Percentiles rank a stretch among this genome's conserved stretches.
Conservation (phyloP, 2,888 invertebrate species). For the Watsonalla binaria region DNA sequence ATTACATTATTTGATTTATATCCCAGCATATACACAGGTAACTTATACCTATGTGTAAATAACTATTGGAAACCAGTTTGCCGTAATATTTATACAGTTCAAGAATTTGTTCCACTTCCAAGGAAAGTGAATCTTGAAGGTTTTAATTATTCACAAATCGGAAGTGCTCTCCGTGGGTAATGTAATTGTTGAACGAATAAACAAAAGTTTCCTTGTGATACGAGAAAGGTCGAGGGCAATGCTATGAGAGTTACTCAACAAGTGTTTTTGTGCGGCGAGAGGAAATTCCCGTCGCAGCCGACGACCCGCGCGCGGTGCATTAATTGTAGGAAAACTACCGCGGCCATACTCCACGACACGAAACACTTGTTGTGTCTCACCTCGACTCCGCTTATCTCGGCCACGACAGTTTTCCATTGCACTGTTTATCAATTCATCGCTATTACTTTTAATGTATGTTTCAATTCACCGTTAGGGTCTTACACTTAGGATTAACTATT, state of each 20-base stretch:
- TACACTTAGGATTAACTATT: no score
- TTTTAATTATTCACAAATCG: neutral
- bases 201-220: conserved; percentile 12
- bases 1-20: no score
- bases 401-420: conserved; percentile 2
- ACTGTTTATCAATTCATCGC: conserved; percentile 1
- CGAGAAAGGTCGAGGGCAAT: conserved; percentile 13
- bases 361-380: neutral
- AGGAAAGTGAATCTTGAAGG: neutral
- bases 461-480: neutral
- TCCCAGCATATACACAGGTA: no score
- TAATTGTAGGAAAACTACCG: conserved; percentile 39
- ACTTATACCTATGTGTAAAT: no score
- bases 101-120: neutral
- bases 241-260: conserved; percentile 6
- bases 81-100: neutral
- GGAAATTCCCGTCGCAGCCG: conserved; percentile 31
- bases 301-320: conserved; percentile 19
- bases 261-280: conserved; percentile 25
- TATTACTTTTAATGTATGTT: neutral
- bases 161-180: conserved; percentile 9
- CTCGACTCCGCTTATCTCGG: neutral
- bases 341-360: conserved; percentile 6
- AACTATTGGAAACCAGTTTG: no score
- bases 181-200: conserved; percentile 2